Evolutionary conservation across 2,113 vertebrate species (phyloP), one percentile per base, ranked within the genome.

Genomic region (Sterrhoptilus dennistouni): DNA sequence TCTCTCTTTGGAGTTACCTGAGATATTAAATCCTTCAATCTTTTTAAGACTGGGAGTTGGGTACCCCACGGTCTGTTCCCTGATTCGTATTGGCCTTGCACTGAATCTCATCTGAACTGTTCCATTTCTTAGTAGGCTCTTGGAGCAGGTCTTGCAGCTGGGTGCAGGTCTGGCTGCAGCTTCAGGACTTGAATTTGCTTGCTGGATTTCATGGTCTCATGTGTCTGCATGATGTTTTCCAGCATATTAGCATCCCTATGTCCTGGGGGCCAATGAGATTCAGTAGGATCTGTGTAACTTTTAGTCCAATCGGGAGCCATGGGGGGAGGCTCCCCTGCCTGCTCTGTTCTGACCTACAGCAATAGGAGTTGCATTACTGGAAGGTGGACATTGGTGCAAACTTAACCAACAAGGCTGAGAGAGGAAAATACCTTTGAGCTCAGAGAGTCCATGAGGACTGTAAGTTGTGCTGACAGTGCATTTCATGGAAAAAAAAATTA

Each of bases 221-320:
- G 1, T 6, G 7, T 35, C 33, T 50, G 11, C 0, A 0, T 53
- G 42, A 14, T 44, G n/a, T 31, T 60, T 79, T 71, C 31, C 31
- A 15, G 52, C 23, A 12, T 18, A 24, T 56, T 25, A 24, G n/a
- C 38, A 0, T 36, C n/a, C 8, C 21, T 54, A 1, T 38, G 31
- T 40, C 61, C n/a, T 53, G 29, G 33, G 29, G 15, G 38, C 9
- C 9, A 14, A 25, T 45, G 53, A 24, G 31, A 45, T 53, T 36
- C 56, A 40, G 47, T 15, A 49, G 72, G 74, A 40, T 45, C 53
- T 36, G 25, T 22, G 44, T 14, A n/a, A 44, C 28, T 5, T 7
- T 61, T 24, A 47, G n/a, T 38, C 25, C 1, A 6, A 5, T 27
- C 21, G 2, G n/a, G 27, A 70, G 36, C 2, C 1, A 22, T 23